Evolutionary conservation across 30 jellyfish, hydroid and myxozoan species (phyloP), one percentile per base, ranked within the genome.

Genomic region (Cassiopea andromeda): DNA sequence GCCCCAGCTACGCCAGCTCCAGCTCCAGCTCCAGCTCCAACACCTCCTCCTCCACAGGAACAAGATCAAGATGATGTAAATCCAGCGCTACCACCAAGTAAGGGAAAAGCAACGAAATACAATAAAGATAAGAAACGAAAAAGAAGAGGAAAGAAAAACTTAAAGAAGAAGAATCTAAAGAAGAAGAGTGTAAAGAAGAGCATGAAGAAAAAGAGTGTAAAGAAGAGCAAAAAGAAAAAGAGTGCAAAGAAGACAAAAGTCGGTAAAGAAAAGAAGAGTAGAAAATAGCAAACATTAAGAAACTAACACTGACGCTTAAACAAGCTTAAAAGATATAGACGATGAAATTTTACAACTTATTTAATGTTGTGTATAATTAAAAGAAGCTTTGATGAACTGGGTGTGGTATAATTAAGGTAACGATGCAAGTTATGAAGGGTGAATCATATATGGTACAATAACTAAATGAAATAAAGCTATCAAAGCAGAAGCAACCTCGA

Each of bases 241-340:
- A 67, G 60, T 12, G 69, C 69, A 2, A 84, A 85, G 88, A 87
- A 77, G 74, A 88, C 84, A 45, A 87, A 87, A 66, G 73, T 64
- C 69, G 94, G 94, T 16, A 78, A 78, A 80, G 83, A 73, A 50
- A 57, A 60, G 73, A 77, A 82, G 80, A 84, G 82, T 12, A 61
- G 19, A 43, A 18, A 19, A 14, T 70, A 70, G 38, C 10, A 64
- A 27, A 54, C 7, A 54, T 54, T 10, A 10, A 54, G 64, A 3
- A 54, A 54, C 38, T 27, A 54, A 54, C 12, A 54, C 64, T 54
- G 64, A 54, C 64, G 64, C 12, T 3, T 6, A 54, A 3, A 10
- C 12, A 54, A 54, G 7, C 38, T 27, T 27, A 27, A 27, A 27
- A 27, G 38, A 27, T 27, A 27, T 27, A 27, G 38, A 27, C 38